Conservation (phyloP, 2,888 invertebrate species). For the Octodonta nipae region DNA sequence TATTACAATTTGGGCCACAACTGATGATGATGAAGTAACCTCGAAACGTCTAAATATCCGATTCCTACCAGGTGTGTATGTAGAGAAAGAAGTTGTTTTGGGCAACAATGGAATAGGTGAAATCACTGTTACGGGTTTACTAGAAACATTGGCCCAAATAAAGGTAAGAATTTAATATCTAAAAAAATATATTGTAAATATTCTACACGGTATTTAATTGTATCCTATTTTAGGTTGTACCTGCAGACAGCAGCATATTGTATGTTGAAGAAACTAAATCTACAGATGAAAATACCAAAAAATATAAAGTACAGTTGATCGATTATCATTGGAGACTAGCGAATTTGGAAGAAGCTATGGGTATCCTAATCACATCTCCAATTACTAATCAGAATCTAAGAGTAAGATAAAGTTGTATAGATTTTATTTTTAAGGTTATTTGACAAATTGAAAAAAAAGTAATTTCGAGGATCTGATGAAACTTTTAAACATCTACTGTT, state of each 20-base stretch:
- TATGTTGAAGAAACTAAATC: conserved; percentile 20
- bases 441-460: too few relatives aligned
- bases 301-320: conserved; percentile 26
- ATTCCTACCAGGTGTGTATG: conserved; percentile 31
- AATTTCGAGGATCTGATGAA: too few relatives aligned
- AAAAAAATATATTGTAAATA: background rate
- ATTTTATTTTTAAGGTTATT: too few relatives aligned
- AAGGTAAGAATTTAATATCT: conserved; percentile 28
- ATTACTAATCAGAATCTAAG: conserved; percentile 27
- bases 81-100: conserved; percentile 20
- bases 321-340: conserved; percentile 34
- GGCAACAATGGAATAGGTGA: conserved; percentile 19
- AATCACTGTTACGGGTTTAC: conserved; percentile 40
- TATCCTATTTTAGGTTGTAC: conserved; percentile 21
- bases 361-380: conserved; percentile 25
- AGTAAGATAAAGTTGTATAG: too few relatives aligned
- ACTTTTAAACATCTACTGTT: too few relatives aligned
- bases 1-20: conserved; percentile 27
- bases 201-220: background rate
- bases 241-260: conserved; percentile 29
- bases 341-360: conserved; percentile 29
- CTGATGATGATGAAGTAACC: conserved; percentile 21
- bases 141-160: conserved; percentile 43
- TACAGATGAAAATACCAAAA: conserved; percentile 18
- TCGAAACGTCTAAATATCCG: conserved; percentile 24